Evolutionary conservation across 2,888 invertebrate species (phyloP).

Genomic region (Aplocera efformata): DNA sequence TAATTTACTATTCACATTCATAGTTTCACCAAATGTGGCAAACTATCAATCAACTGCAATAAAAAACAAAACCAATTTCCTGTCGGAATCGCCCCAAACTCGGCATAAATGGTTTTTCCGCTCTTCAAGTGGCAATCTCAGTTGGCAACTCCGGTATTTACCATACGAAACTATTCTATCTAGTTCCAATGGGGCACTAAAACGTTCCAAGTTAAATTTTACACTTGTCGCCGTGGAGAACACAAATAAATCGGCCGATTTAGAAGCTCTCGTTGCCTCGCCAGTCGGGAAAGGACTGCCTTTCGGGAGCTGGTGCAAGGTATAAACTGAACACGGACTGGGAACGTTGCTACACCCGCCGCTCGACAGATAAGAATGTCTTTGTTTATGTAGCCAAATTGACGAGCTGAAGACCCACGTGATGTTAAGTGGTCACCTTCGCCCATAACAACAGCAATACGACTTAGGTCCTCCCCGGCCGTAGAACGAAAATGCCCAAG

Average conservation of each 20-base stretch:
- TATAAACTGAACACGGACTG: conserved; percentile 11
- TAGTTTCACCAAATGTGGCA: too few relatives aligned
- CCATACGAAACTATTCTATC: conserved; percentile 44
- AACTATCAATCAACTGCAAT: conserved; percentile 15
- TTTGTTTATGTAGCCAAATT: too few relatives aligned
- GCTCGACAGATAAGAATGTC: too few relatives aligned
- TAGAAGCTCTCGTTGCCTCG: conserved; percentile 39
- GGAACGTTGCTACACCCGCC: conserved; percentile 2
- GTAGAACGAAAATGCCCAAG: too few relatives aligned
- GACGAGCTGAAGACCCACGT: too few relatives aligned
- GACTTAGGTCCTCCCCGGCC: too few relatives aligned
- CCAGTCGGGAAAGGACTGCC: conserved; percentile 22
- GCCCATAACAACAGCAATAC: too few relatives aligned
- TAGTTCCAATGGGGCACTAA: conserved; percentile 50
- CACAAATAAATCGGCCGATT: conserved; percentile 60
- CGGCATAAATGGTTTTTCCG: conserved; percentile 19
- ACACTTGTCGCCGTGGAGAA: conserved; percentile 46
- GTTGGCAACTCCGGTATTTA: conserved; percentile 32
- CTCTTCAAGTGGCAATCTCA: conserved; percentile 25
- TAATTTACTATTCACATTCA: too few relatives aligned
- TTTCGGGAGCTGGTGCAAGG: conserved; percentile 22
- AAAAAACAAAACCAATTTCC: conserved; percentile 19
- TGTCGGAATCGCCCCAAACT: conserved; percentile 13
- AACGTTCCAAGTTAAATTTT: conserved; percentile 53
- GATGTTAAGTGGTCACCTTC: too few relatives aligned